Evolutionary conservation across 2,113 vertebrate species (phyloP), one percentile per base, ranked within the genome.

Genomic region (Dendropsophus ebraccatus): DNA sequence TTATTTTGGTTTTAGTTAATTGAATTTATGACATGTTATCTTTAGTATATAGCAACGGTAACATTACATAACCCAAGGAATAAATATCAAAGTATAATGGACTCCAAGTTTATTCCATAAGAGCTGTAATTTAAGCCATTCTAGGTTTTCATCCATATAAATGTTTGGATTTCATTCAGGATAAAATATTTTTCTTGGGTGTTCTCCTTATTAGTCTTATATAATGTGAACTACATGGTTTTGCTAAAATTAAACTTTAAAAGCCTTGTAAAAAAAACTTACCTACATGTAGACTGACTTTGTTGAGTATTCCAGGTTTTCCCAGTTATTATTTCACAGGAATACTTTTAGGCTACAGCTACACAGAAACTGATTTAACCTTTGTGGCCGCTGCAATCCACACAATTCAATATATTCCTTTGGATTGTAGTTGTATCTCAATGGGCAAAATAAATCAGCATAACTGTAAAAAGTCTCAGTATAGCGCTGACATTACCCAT

Each of bases 131-230:
- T 28, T 28, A 50, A 49, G 73, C 23, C 41, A 25, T 74, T 74
- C 23, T 11, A 74, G 0, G 1, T 35, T 69, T 69, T 69, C 30
- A 17, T 69, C 2, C n/a, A 28, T 8, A 75, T 49, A 41, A 77
- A 28, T 77, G 50, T 14, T 77, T 54, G 75, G 75, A 30, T 35
- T 54, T 54, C 32, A 30, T 77, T 54, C 16, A 77, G 16, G 4
- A 54, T 25, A 17, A 56, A 35, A 56, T 77, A 56, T 77, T 77
- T 49, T 77, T 56, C 30, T 56, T 77, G 49, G 50, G 75, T 77
- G 75, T 35, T 77, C 32, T 30, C 23, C n/a, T 50, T 28, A 32
- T 76, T 25, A 30, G 25, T 76, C 47, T 30, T 52, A 76, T 28
- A 50, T 30, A 13, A 76, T 30, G 16, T 25, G 41, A 74, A 74